Base-by-base conservation (phyloP, 2,888 invertebrate genomes). In the Caenorhabditis sp. region DNA sequence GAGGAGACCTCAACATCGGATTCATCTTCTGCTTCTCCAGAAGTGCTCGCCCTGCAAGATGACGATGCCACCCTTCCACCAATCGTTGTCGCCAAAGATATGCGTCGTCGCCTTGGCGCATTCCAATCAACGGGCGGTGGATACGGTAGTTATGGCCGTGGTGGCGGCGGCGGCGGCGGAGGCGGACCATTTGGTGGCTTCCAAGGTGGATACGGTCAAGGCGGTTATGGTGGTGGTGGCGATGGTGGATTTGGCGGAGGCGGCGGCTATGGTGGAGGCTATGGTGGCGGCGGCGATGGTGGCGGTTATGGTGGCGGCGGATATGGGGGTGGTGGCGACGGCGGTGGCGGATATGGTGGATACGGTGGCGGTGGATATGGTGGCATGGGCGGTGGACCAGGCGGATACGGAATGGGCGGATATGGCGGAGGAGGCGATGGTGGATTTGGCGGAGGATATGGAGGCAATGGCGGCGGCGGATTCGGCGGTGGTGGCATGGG, bases 341-440 rank as follows among this genome's bases (percentile, higher is more conserved):
- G 65, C 66, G 73, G 73, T 52, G 73, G 73, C 12, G 73, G 73
- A 63, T 66, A 65, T 20, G 73, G 73, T 7, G 73, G 73, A 53
- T 73, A 73, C 49, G 73, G 73, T 23, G 69, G 69, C 69, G 73
- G 73, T 2, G 73, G 73, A 53, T 68, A 59, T 61, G 73, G 73
- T 17, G 73, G 73, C 21, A 65, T 62, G 52, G 73, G 63, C n/a
- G 60, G 52, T 26, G 69, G 69, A 1, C 63, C 63, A 59, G 57
- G 60, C 25, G 69, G 69, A 17, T 58, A 56, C 17, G 67, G 63
- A 14, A 53, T 53, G 5, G 70, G 64, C 12, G 70, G 70, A 66
- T 70, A 50, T 61, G 70, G 70, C 12, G 53, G 53, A 5, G 53
- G 53, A 2, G 50, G 50, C 4, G 20, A 31, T 10, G 31, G 31